phyloP scores from a whole-genome alignment of 2,113 vertebrate genomes.

The Peromyscus californicus region DNA sequence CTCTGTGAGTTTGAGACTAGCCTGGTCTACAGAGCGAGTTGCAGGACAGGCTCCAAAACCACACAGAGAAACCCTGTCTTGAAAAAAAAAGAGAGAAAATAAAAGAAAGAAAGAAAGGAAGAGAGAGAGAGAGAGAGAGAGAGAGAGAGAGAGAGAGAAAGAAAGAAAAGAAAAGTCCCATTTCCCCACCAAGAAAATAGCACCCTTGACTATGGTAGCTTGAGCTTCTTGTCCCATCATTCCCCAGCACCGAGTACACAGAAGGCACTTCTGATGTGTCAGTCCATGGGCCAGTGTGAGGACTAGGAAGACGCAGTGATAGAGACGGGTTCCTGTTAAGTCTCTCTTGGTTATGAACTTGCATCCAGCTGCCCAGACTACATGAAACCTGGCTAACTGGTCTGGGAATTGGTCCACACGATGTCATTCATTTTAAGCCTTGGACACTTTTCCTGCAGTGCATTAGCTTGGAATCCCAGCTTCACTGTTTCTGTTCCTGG shows the following conservation, averaged over 20 bases:
- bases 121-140: fast-evolving
- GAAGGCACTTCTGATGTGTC: neutral
- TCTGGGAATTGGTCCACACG: neutral
- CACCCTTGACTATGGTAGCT: too few relatives aligned
- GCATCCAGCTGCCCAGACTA: neutral
- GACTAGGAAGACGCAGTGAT: neutral
- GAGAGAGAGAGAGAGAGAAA: too few relatives aligned
- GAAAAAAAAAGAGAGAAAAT: too few relatives aligned
- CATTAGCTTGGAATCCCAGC: neutral
- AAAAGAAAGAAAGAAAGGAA: too few relatives aligned
- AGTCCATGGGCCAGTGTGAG: neutral
- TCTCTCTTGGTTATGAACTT: neutral
- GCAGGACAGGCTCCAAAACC: too few relatives aligned
- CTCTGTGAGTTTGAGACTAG: too few relatives aligned
- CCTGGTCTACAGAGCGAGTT: too few relatives aligned
- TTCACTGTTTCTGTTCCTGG: neutral
- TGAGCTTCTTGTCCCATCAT: neutral
- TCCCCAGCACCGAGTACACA: neutral
- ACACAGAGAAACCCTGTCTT: too few relatives aligned
- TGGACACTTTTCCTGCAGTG: neutral
- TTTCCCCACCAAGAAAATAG: neutral
- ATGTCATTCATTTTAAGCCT: neutral
- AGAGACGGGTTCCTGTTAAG: neutral
- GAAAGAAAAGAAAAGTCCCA: neutral
- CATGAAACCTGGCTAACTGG: neutral